A percentile compares a stretch with the other conserved stretches of the same genome.
phyloP scores from a whole-genome alignment of 2,797 vertebrate genomes.

The Sebastolobus alascanus region DNA sequence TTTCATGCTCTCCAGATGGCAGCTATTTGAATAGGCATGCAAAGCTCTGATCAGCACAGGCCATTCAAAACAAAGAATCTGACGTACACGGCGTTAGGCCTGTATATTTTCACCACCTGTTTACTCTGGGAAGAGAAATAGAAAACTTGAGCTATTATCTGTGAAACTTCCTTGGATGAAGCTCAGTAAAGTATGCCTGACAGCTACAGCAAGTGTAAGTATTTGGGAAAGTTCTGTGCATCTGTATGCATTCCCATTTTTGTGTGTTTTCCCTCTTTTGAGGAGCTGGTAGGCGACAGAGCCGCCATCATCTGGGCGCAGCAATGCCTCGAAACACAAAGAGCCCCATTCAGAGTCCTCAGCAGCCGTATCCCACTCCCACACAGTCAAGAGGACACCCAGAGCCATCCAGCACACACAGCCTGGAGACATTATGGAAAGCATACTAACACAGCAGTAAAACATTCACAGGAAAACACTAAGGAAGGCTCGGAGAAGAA shows the following conservation, averaged over 20 bases:
- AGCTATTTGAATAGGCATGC: conserved; percentile 70
- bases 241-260: conserved; percentile 18
- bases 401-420: conserved; percentile 62
- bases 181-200: conserved; percentile 2
- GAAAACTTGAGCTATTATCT: not conserved
- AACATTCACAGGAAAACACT: conserved; percentile 55
- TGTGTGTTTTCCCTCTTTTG: conserved; percentile 22
- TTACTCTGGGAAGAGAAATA: conserved; percentile 6
- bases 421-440: conserved; percentile 68
- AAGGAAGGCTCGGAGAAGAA: conserved; percentile 1
- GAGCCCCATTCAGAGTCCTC: conserved; percentile 70
- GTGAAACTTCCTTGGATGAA: not conserved
- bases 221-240: conserved; percentile 6
- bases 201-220: not conserved
- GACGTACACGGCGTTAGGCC: not conserved
- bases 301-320: conserved; percentile 36
- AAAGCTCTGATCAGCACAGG: conserved; percentile 49
- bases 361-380: conserved; percentile 59
- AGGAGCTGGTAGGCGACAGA: conserved; percentile 51
- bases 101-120: conserved; percentile 7
- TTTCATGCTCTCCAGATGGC: conserved; percentile 76
- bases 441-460: conserved; percentile 49
- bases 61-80: conserved; percentile 46
- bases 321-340: conserved; percentile 70
- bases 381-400: conserved; percentile 64